Percentiles rank a stretch among this genome's conserved stretches.
Conservation (phyloP, 2,888 invertebrate species). For the Campoletis raptor region DNA sequence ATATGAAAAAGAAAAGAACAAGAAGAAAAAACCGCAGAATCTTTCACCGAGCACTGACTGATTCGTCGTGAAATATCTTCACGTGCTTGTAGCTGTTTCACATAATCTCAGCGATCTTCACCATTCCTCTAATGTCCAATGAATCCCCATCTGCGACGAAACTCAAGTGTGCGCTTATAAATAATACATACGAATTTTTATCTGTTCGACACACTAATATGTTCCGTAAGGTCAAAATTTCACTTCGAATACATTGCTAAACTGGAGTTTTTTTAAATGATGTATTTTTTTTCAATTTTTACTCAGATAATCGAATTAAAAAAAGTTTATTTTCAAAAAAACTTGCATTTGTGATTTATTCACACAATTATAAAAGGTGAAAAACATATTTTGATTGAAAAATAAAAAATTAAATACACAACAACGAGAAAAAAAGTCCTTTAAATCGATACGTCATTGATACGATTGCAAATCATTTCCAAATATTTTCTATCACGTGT, state of each 20-base stretch:
- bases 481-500: background rate
- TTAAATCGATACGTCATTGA: background rate
- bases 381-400: background rate
- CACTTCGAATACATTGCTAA: slow-evolving; percentile 70
- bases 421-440: background rate
- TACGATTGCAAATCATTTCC: slow-evolving; percentile 13
- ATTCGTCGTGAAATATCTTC: slow-evolving; percentile 10
- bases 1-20: background rate
- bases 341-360: background rate
- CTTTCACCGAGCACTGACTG: slow-evolving; percentile 11
- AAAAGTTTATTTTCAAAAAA: too few species aligned
- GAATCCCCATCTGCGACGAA: background rate
- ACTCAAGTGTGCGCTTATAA: slow-evolving; percentile 5
- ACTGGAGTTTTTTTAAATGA: slow-evolving; percentile 19
- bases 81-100: background rate
- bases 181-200: slow-evolving; percentile 7
- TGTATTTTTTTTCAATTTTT: too few species aligned
- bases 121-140: slow-evolving; percentile 26
- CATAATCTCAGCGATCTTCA: slow-evolving; percentile 11
- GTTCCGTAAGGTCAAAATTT: slow-evolving; percentile 71
- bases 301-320: too few species aligned
- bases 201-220: background rate
- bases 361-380: background rate
- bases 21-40: slow-evolving; percentile 5
- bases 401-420: too few species aligned